These are phyloP conservation scores for Bombycilla garrulus DNA, from an alignment of 2,113 vertebrate genomes.

Conservation along the genomic window DNA sequence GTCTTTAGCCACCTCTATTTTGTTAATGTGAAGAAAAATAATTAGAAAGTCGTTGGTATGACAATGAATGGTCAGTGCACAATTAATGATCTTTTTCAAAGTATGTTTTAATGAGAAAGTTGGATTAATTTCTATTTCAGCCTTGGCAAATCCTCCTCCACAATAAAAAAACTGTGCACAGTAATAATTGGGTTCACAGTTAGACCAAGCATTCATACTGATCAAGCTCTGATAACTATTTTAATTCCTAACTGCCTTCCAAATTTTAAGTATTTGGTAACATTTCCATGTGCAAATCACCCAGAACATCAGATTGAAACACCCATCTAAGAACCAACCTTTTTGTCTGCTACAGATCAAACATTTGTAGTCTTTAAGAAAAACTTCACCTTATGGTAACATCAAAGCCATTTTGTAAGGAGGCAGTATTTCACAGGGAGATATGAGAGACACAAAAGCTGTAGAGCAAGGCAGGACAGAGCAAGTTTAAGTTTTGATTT, in stretches of 20 bases:
- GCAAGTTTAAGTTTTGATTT: neutral
- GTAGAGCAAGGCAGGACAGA: neutral
- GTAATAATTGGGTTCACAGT: neutral
- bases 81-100: constrained; percentile 6
- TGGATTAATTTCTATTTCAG: constrained; percentile 17
- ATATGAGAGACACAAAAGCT: neutral
- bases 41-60: neutral
- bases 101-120: neutral
- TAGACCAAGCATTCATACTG: neutral
- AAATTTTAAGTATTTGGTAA: neutral
- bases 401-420: neutral
- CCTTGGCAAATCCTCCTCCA: neutral
- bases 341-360: neutral
- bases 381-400: neutral
- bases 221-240: neutral
- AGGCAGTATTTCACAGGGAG: neutral
- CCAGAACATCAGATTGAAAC: neutral
- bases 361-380: neutral
- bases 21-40: neutral
- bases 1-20: neutral
- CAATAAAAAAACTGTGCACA: neutral
- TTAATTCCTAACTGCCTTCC: neutral
- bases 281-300: neutral
- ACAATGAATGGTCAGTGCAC: neutral
- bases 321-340: neutral